phyloP scores from a whole-genome alignment of 2,113 vertebrate genomes.

The Gracilinanus agilis region DNA sequence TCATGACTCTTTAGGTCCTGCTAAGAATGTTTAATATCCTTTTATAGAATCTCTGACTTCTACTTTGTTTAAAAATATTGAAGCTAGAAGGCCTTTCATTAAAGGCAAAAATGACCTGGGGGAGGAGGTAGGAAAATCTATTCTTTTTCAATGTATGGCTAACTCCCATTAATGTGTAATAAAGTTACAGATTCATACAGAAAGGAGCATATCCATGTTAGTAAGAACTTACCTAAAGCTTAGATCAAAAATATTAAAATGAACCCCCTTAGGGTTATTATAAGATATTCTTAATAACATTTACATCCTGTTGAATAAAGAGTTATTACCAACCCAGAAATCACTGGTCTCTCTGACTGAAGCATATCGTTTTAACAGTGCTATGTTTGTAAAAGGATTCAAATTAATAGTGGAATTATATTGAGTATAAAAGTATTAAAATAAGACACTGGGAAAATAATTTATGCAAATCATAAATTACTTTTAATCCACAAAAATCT shows the following conservation, averaged over 20 bases:
- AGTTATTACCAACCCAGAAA: neutral
- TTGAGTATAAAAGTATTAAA: neutral
- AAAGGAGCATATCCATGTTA: no score
- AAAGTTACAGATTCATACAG: neutral
- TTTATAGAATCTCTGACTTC: slow-evolving; percentile 6
- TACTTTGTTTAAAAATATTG: neutral
- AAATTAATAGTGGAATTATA: neutral
- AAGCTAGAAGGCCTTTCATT: neutral
- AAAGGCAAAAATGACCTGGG: neutral
- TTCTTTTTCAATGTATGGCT: neutral
- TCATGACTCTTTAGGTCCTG: neutral
- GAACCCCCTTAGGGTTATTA: neutral
- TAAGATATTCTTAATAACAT: slow-evolving; percentile 5
- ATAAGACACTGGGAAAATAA: neutral
- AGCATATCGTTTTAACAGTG: neutral
- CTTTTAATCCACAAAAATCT: neutral
- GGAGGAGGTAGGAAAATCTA: neutral
- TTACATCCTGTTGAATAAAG: neutral
- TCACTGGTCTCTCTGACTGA: neutral
- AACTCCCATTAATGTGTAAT: neutral
- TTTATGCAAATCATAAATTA: neutral
- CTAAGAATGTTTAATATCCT: slow-evolving; percentile 16
- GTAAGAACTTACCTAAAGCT: neutral
- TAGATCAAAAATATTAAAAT: neutral
- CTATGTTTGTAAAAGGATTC: neutral